Base-by-base conservation (phyloP, 2,113 vertebrate species). In the Oreochromis aureus region DNA sequence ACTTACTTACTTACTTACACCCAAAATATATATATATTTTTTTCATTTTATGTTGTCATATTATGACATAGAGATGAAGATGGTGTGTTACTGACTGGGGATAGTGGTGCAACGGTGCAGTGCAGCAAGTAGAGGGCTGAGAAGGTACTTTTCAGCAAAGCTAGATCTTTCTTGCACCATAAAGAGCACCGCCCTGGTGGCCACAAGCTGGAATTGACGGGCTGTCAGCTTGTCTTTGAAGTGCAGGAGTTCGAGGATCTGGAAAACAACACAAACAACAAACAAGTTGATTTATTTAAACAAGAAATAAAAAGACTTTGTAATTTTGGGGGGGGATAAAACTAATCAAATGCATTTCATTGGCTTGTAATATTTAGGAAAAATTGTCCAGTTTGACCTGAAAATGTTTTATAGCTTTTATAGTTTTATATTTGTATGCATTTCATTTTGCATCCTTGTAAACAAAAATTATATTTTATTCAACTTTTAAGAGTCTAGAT, bases 241-340 rank as follows among this genome's bases (percentile, higher is more conserved):
- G 94, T 98, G 98, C 81, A 99, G 94, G 80, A 99, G 96, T 73
- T 97, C 97, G 18, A 99, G 92, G 34, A 99, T 92, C 99, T 99
- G 90, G 11, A 86, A 32, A 88, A 73, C n/a, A 82, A 30, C 22
- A 46, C 71, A 76, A 30, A 48, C 24, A 80, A 6, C 22, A 80
- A 79, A 80, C 30, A 51, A 53, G 46, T 27, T 34, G 27, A 34
- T 53, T 78, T 34, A 78, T 78, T 53, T 78, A n/a, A 78, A 32
- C 3, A 78, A 13, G 24, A 15, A 73, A 48, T 30, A 10, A 19
- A 53, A 53, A 53, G 48, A 19, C 48, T 46, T 44, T 51, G 3
- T 19, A 18, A 19, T n/a, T 53, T 19, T 53, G 8, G 9, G 10
- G 19, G 19, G 19, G 53, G 4, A 10, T n/a, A 54, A 54, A n/a